phyloP scores from a whole-genome alignment of 2,797 vertebrate species.

The Diglossa cyanea region DNA sequence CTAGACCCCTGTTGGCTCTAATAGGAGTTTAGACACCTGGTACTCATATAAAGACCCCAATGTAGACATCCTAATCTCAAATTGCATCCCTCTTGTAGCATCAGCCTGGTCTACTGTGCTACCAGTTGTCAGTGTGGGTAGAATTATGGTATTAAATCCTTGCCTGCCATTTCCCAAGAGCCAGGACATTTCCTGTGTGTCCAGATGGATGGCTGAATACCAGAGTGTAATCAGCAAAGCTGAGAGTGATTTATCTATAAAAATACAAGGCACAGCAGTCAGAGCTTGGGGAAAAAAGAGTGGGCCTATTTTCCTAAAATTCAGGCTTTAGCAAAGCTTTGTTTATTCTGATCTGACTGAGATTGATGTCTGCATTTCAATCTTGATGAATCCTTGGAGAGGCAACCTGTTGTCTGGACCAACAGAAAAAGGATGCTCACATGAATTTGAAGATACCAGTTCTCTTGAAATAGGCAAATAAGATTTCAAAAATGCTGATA shows the following conservation, averaged over 20 bases:
- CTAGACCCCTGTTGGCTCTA: neutral
- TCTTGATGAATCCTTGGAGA: neutral
- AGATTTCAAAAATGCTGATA: neutral
- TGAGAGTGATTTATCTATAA: neutral
- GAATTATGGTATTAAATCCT: neutral
- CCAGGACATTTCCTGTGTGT: neutral
- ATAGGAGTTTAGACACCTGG: neutral
- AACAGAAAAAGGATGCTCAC: neutral
- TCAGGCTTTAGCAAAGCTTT: neutral
- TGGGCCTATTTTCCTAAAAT: neutral
- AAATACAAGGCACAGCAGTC: neutral
- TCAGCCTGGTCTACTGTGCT: neutral
- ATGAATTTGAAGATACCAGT: neutral
- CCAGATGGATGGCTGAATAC: neutral
- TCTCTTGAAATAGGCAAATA: neutral
- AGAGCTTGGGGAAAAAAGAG: neutral
- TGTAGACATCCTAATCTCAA: neutral
- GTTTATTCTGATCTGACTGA: neutral
- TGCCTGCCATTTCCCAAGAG: neutral
- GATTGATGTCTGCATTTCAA: neutral
- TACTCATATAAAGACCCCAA: neutral
- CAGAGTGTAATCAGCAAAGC: neutral
- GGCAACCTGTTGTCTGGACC: neutral
- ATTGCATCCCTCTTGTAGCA: neutral
- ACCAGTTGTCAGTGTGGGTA: neutral